Conservation (phyloP, 2,113 vertebrate genomes). For the Aegithalos caudatus region DNA sequence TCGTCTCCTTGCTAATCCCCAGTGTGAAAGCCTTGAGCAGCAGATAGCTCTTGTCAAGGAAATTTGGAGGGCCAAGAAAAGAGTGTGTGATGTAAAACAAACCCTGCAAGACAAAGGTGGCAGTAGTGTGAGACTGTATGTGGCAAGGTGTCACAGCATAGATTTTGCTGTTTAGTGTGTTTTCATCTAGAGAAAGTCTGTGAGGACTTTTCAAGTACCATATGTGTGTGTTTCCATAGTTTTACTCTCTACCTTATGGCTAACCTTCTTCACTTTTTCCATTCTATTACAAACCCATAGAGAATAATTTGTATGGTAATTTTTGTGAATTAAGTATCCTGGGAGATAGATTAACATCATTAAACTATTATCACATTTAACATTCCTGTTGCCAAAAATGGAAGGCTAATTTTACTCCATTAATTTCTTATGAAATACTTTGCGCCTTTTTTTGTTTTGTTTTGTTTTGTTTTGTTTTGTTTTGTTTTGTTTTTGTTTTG, state of each 20-base stretch:
- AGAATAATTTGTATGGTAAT: constrained; percentile 31
- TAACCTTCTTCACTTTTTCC: not conserved
- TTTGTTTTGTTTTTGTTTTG: not conserved
- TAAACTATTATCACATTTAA: not conserved
- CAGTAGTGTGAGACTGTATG: not conserved
- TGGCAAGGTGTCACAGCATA: accelerated
- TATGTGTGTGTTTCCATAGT: not conserved
- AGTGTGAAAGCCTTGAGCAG: not conserved
- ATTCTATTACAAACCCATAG: not conserved
- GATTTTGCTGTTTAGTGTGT: not conserved
- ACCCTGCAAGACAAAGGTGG: not conserved
- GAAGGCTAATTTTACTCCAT: constrained; percentile 5
- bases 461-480: not conserved
- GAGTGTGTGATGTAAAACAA: not conserved
- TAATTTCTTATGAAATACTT: not conserved
- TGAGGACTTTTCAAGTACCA: not conserved
- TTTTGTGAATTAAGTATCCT: constrained; percentile 6
- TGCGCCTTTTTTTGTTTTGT: not conserved
- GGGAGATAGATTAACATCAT: not conserved
- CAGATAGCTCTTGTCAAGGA: not conserved
- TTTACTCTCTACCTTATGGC: not conserved
- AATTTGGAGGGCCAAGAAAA: not conserved
- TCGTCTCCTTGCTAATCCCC: not conserved
- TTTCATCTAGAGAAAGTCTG: not conserved
- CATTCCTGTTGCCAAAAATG: not conserved